Base-by-base conservation (phyloP, 2,888 invertebrate genomes). In the Onchidella celtica region DNA sequence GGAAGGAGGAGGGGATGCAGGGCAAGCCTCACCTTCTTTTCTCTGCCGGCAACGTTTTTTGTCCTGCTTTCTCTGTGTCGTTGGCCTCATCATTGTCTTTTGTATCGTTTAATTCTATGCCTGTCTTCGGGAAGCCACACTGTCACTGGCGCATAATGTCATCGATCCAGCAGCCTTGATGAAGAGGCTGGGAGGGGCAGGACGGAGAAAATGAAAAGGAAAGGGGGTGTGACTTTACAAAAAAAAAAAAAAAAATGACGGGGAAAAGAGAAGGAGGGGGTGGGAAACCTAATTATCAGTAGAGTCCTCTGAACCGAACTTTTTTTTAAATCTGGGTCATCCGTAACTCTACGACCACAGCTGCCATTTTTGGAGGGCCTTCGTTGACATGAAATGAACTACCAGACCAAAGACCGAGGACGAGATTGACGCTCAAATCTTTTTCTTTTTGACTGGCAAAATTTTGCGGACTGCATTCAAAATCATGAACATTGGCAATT, bases 261-360 rank as follows among this genome's bases (percentile, higher is more conserved):
- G 24, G 73, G n/a, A n/a, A n/a, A n/a, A 61, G 38, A 34, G 61
- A 61, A 61, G 38, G 73, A 21, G 11, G 61, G 73, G 73, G 38
- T 36, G 36, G 61, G 17, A 73, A 73, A 73, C 73, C 73, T 59
- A 73, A 73, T 73, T 73, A 73, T 73, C 73, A 61, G 36, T 38
- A 27, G 38, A 59, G 57, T 55, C n/a, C 73, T 36, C 38, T 73
- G 59, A 73, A n/a, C n/a, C n/a, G n/a, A n/a, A n/a, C n/a, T 73
- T 59, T 73, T 57, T 73, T 73, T 59, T 59, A 36, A 59, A 59
- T 73, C 36, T 73, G 73, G 73, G 73, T 73, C 73, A 73, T 27
- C 59, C 36, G 14, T 36, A 59, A n/a, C n/a, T n/a, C n/a, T n/a
- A n/a, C 36, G 59, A 17, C 34, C 73, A 36, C 73, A 73, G 73